Evolutionary conservation across 2,113 vertebrate species (phyloP), one percentile per base, ranked within the genome.

Genomic region (Psophia crepitans): DNA sequence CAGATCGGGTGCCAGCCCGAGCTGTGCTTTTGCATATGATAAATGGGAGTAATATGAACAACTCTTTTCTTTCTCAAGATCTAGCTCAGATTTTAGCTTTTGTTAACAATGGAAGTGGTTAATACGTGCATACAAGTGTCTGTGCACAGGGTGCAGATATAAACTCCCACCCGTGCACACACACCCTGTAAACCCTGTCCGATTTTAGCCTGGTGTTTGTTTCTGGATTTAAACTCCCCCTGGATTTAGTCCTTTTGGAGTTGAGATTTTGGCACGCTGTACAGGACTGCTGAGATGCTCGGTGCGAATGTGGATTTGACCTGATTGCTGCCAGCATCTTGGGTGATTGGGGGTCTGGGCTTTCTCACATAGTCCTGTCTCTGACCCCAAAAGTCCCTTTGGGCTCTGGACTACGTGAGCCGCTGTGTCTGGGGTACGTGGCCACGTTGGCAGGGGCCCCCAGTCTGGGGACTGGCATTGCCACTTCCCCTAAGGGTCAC

Each of bases 141-240:
- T 22, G 24, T 71, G 57, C 39, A 16, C 30, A 37, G 32, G 78
- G 49, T 41, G 51, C 49, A 94, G 65, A 74, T 48, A 71, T 11
- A 17, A 75, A 64, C 44, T 73, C 77, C 53, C 19, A 80, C 41
- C 30, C 46, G 3, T 27, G 76, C 53, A 32, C 60, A 73, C 9
- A 32, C 19, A 6, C n/a, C 53, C 35, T 53, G 30, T 56, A 63
- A 75, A 77, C 64, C 32, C 41, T 27, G 35, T 4, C n/a, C 65
- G 46, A 85, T 87, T 95, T 33, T 64, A 78, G 43, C 49, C n/a
- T n/a, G n/a, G 54, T 58, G 26, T n/a, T 82, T 43, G 12, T 73
- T 92, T 86, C 63, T 88, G 79, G 32, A 63, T 74, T 86, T 61
- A 84, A 92, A 75, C 43, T 81, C 61, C 56, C 84, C 57, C 56